A percentile compares a stretch with the other conserved stretches of the same genome.
Conservation (phyloP, 2,888 invertebrate genomes). For the Platycheirus rosarum region DNA sequence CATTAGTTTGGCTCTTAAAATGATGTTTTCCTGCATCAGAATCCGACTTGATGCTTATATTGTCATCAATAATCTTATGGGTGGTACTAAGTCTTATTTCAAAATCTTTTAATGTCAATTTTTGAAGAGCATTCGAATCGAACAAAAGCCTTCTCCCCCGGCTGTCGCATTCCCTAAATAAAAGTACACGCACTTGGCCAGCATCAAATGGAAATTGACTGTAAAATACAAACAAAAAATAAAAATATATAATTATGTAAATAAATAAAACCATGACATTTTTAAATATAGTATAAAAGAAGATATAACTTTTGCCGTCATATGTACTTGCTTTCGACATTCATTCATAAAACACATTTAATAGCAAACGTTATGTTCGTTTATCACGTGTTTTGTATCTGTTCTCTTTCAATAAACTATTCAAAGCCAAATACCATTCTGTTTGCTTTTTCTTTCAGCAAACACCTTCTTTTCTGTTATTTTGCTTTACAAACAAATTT, state of each 20-base stretch:
- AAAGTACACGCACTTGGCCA: conserved; percentile 90
- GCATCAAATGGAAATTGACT: conserved; percentile 86
- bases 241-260: conserved; percentile 21
- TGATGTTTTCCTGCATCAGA: conserved; percentile 37
- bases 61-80: conserved; percentile 60
- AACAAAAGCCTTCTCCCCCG: conserved; percentile 91
- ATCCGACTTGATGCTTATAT: conserved; percentile 57
- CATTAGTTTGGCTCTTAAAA: conserved; percentile 78
- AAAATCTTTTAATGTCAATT: conserved; percentile 83
- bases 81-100: conserved; percentile 56
- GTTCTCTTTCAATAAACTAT: conserved; percentile 51
- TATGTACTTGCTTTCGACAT: no score
- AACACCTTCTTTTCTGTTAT: conserved; percentile 12
- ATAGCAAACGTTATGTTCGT: conserved; percentile 44
- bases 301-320: conserved; percentile 66
- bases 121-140: conserved; percentile 89
- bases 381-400: conserved; percentile 54
- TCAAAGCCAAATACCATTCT: conserved; percentile 37
- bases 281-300: background rate
- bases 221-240: conserved; percentile 50
- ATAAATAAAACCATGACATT: no score
- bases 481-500: no score
- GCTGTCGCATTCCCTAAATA: conserved; percentile 94
- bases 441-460: conserved; percentile 46
- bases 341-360: no score